Base-by-base conservation (phyloP, 2,888 invertebrate genomes). In the Homarus gammarus region DNA sequence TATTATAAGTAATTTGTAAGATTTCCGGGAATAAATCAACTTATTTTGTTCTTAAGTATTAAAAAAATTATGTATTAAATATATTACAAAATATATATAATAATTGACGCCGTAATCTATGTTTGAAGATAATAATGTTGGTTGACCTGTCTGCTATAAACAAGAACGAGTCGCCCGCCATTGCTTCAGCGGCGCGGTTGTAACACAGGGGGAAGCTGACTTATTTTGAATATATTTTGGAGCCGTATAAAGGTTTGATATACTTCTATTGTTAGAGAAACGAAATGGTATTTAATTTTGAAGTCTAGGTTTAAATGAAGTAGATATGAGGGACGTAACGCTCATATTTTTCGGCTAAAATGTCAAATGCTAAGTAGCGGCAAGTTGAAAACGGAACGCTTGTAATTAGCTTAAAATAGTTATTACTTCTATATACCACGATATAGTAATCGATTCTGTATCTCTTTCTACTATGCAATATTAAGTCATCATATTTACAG, bases 131-230 rank as follows among this genome's bases (percentile, higher is more conserved):
- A n/a, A 38, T 0, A 51, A 56, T 36, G 73, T 87, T 87, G 87
- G 81, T 31, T 2, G 1, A 18, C 87, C 44, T 87, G 87, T 12
- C 40, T 22, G 40, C 72, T 82, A 81, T 87, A 87, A 87, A 87
- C 87, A 87, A 81, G 31, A 27, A 33, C 27, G 44, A 31, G 73
- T 33, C 38, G 81, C 81, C 87, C 81, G 87, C 87, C 87, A 87
- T 87, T 87, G 70, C 79, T 72, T 33, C 38, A 27, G 56, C n/a
- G 27, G 31, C 68, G n/a, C 31, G 33, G 49, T 22, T 44, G 36
- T n/a, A 18, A 33, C 10, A 8, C n/a, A n/a, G 61, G 22, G 31
- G 27, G 22, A 12, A 2, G 33, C 49, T 10, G 31, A 27, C 27
- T 8, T 77, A 51, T 18, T 5, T 18, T 2, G 12, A 40, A 56